Evolutionary conservation across 2,888 invertebrate species (phyloP).

Genomic region (Glyphotaelius pellucidus): DNA sequence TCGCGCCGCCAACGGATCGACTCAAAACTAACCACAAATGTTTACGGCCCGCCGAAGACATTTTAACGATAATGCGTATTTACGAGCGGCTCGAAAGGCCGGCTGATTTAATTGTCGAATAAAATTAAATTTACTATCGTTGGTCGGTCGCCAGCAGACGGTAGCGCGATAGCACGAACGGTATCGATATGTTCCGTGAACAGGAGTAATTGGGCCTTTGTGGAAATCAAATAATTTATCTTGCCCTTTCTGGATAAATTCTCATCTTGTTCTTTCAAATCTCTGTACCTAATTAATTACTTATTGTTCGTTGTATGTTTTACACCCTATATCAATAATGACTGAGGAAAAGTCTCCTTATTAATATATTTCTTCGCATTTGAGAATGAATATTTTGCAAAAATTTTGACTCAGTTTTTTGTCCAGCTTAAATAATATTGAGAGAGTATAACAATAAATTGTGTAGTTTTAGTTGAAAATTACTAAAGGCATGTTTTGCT

Average conservation of each 20-base stretch:
- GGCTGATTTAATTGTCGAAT: constrained; percentile 77
- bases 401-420: too few relatives aligned
- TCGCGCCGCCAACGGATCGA: constrained; percentile 52
- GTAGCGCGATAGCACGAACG: constrained; percentile 22
- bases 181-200: constrained; percentile 4
- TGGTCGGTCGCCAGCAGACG: constrained; percentile 66
- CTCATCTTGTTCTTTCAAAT: neutral
- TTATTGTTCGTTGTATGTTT: neutral
- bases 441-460: too few relatives aligned
- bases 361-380: neutral
- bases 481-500: too few relatives aligned
- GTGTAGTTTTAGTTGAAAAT: too few relatives aligned
- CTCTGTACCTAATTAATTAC: neutral
- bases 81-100: constrained; percentile 74
- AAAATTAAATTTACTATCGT: constrained; percentile 77
- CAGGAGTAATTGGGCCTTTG: neutral
- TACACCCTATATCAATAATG: neutral
- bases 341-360: neutral
- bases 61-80: constrained; percentile 79
- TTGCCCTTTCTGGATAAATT: neutral
- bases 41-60: constrained; percentile 75
- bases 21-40: constrained; percentile 68
- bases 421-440: too few relatives aligned
- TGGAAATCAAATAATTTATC: neutral
- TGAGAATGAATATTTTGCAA: too few relatives aligned